Conservation (phyloP, 1,140 invertebrate species). For the Solen grandis region DNA sequence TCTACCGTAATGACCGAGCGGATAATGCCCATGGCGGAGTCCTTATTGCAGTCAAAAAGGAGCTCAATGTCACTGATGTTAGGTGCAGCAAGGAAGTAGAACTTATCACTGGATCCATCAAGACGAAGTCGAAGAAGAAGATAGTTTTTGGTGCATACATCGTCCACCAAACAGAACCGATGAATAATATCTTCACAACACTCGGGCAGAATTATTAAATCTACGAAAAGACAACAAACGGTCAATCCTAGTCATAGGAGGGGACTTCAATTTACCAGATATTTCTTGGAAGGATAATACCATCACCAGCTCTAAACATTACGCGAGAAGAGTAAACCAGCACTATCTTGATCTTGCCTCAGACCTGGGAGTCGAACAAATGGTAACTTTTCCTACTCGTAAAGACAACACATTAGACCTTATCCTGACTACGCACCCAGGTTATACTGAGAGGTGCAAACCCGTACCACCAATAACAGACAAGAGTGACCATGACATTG, state of each 20-base stretch:
- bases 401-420: conserved; percentile 9
- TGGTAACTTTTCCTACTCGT: conserved; percentile 18
- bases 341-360: conserved; percentile 1
- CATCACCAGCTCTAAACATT: conserved; percentile 22
- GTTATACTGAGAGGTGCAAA: neutral
- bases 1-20: conserved; percentile 10
- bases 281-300: conserved; percentile 11
- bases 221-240: neutral
- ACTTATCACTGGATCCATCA: conserved; percentile 12
- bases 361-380: conserved; percentile 8
- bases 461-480: too few species aligned
- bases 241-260: neutral
- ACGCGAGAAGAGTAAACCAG: conserved; percentile 1
- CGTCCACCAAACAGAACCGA: neutral
- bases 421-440: neutral
- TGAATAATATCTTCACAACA: neutral
- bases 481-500: conserved; percentile 30
- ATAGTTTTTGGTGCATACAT: neutral
- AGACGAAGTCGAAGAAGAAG: neutral
- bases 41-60: conserved; percentile 3
- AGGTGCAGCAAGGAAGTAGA: conserved; percentile 1
- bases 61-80: conserved; percentile 1
- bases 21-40: conserved; percentile 1
- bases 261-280: conserved; percentile 20
- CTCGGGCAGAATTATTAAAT: neutral